phyloP scores from a whole-genome alignment of 2,113 vertebrate species.

The Vidua chalybeata region DNA sequence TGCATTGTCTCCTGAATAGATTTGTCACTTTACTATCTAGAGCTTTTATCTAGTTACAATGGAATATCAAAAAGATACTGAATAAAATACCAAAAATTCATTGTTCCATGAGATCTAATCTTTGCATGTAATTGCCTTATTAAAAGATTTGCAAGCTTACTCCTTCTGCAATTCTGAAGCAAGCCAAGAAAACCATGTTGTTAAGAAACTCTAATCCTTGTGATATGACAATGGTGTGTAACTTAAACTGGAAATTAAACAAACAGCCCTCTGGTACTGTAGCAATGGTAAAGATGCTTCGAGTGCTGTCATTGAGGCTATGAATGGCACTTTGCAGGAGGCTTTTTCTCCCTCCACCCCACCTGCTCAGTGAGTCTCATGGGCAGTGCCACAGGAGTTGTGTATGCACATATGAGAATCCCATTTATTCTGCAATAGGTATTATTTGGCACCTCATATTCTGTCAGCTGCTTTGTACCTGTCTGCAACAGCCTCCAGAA shows the following conservation, averaged over 20 bases:
- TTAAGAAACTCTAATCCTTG: constrained; percentile 21
- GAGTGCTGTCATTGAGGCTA: background rate
- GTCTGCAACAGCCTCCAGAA: constrained; percentile 15
- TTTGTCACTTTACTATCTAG: constrained; percentile 77
- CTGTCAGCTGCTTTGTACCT: constrained; percentile 9
- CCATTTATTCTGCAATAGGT: constrained; percentile 38
- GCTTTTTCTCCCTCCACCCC: background rate
- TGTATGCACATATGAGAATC: constrained; percentile 1
- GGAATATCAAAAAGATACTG: constrained; percentile 74
- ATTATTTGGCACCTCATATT: background rate
- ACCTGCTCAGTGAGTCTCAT: background rate
- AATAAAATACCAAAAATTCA: constrained; percentile 75
- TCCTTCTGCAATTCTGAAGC: constrained; percentile 64
- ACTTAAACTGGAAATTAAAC: constrained; percentile 72
- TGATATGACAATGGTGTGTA: constrained; percentile 68
- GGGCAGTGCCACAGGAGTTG: background rate
- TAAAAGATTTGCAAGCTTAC: constrained; percentile 77
- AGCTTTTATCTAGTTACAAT: constrained; percentile 73
- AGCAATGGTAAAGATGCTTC: background rate
- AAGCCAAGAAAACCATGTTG: constrained; percentile 36
- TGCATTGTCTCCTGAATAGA: constrained; percentile 74
- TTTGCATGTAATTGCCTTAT: constrained; percentile 78
- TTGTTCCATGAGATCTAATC: constrained; percentile 76
- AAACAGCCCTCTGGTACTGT: background rate
- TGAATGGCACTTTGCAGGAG: constrained; percentile 27